Evolutionary conservation across 2,797 vertebrate species (phyloP), one percentile per base, ranked within the genome.

Genomic region (Phoeniculus purpureus): DNA sequence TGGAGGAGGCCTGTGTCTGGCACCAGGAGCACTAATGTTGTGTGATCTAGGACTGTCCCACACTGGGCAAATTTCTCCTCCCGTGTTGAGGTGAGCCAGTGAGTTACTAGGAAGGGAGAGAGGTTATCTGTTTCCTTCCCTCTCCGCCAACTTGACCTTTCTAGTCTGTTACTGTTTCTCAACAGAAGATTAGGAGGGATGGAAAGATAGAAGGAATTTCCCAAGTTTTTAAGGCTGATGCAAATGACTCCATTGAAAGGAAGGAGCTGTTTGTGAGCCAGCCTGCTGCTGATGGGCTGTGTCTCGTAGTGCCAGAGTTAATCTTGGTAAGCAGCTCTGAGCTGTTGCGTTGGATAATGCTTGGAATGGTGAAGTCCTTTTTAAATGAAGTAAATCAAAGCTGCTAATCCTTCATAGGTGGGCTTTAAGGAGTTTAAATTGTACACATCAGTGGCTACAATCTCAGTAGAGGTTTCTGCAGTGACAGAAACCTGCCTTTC

Each of bases 301-400:
- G 87, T 84, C 89, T 92, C 1, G 1, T 83, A 87, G 82, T 92
- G 82, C 52, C 43, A 52, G 74, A 68, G n/a, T 82, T 93, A 94
- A 95, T 94, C 92, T 54, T 2, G 1, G 75, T 92, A 92, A 95
- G 51, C 70, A 82, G 61, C 76, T 93, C 89, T 89, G 78, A 91
- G 75, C 68, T 86, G 85, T 88, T 87, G 84, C 52, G 47, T 34
- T 76, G 76, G 81, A 76, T 93, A 79, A 91, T 84, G 81, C 58
- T 32, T 89, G 32, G 73, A 77, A 59, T 74, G 80, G 51, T 68
- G 50, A 31, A 66, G 79, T 77, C 90, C 89, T 61, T 90, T 91
- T 86, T 90, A 93, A 73, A 85, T 73, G 90, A 76, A 95, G 65
- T 61, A 92, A 91, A 93, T 95, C 79, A 88, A 88, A 64, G 83